A percentile compares a stretch with the other conserved stretches of the same genome.
Evolutionary conservation across 2,797 vertebrate genomes (phyloP).

Genomic region (Crocidura indochinensis): DNA sequence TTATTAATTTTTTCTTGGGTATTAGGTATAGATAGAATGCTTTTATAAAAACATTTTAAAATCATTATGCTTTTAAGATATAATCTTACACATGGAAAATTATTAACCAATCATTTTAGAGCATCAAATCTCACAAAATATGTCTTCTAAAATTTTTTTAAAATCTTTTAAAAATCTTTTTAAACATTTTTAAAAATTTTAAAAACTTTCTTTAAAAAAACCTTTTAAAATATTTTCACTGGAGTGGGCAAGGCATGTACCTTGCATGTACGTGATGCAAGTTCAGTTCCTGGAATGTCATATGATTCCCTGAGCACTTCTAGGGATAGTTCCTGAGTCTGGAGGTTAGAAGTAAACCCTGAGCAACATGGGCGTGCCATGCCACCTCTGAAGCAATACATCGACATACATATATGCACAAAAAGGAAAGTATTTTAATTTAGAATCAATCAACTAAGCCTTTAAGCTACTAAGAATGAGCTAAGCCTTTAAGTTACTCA

Average conservation of each 20-base stretch:
- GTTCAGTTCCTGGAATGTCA: too few relatives aligned
- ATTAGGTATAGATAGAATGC: neutral
- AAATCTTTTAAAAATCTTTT: too few relatives aligned
- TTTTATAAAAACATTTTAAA: conserved; percentile 25
- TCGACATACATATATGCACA: too few relatives aligned
- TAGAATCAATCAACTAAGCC: conserved; percentile 35
- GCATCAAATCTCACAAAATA: neutral
- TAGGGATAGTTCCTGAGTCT: too few relatives aligned
- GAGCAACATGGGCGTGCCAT: too few relatives aligned
- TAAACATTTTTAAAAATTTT: too few relatives aligned
- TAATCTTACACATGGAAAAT: neutral
- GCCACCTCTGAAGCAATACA: too few relatives aligned
- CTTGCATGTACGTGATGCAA: too few relatives aligned
- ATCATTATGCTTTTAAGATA: conserved; percentile 8
- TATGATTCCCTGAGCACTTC: too few relatives aligned
- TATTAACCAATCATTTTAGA: conserved; percentile 48
- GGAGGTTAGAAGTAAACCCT: too few relatives aligned
- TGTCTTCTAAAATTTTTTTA: too few relatives aligned
- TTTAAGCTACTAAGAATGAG: conserved; percentile 23
- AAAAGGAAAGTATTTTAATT: conserved; percentile 15
- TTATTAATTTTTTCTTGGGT: neutral
- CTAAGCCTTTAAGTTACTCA: neutral
- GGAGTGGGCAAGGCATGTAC: neutral
- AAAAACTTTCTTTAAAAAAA: too few relatives aligned
- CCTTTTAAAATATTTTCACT: conserved; percentile 56